Evolutionary conservation across 2,797 vertebrate genomes (phyloP), one percentile per base, ranked within the genome.

Genomic region (Darevskia mixta): DNA sequence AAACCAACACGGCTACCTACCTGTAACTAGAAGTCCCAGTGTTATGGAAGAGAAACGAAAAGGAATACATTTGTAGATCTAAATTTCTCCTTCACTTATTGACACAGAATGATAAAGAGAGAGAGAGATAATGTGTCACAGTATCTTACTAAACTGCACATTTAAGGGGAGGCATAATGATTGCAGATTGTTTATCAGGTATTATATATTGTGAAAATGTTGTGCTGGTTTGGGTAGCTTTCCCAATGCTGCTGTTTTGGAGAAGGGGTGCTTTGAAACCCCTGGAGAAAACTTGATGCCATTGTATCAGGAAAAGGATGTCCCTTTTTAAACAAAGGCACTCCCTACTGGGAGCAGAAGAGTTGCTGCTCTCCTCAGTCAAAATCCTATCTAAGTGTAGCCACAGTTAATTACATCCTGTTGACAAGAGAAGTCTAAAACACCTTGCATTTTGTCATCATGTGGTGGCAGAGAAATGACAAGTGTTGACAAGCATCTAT

Each of bases 401-500:
- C 89, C 80, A 78, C 72, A 79, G 84, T 92, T 94, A 95, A 94
- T 94, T 92, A 90, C 77, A 89, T 90, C 78, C 85, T 92, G 89
- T 93, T 94, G 90, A 96, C 83, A 91, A 88, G 87, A 94, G 9
- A 25, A 77, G 89, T 91, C 91, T 88, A 90, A 95, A 95, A 76
- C 92, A 93, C 80, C 3, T 2, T 85, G 71, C 1, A 10, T 91
- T 85, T 88, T 95, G 90, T 94, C 92, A 93, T 91, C 89, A 64
- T 71, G 88, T 61, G 91, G 38, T 86, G 55, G 75, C 15, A 87
- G 81, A 90, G 6, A 95, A 92, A 90, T 92, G 92, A 91, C 92
- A 93, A 78, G n/a, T 95, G 93, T 92, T 95, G 95, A 96, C 95
- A 96, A 92, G 85, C 64, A 91, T 92, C 83, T 94, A 90, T 95